Base-by-base conservation (phyloP, 2,888 invertebrate genomes). In the Drosophila heteroneura region DNA sequence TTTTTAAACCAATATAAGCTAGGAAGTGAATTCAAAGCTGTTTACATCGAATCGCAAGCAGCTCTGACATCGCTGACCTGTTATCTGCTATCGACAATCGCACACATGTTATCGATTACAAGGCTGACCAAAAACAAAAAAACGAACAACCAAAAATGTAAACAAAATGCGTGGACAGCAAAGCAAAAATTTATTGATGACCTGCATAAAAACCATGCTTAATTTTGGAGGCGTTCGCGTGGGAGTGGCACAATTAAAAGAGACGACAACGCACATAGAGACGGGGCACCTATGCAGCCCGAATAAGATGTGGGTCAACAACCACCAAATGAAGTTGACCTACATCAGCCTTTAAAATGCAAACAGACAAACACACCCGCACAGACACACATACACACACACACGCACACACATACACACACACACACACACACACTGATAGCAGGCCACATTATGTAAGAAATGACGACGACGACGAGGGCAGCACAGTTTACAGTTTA, bases 301-400 rank as follows among this genome's bases (percentile, higher is more conserved):
- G 56, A 83, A 85, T 76, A 74, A 89, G 76, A 89, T 89, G 77
- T 89, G 81, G 85, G 89, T 89, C 85, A 85, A 89, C 87, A 83
- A 89, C 87, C 87, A 86, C 89, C 89, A 82, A 86, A 85, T 78
- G 81, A 82, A 87, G 87, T 87, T 87, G 87, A 87, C 87, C 87
- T 88, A 87, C 78, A 76, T 89, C 53, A 77, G 69, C 82, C 70
- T 83, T 85, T 88, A 88, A 88, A 88, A 83, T 88, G 85, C 84
- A 82, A 68, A 69, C 72, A 69, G 53, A 69, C 61, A 74, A 35
- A 70, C 52, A 49, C 58, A 73, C 33, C 33, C 30, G 37, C 35
- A 54, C 56, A 14, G 4, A 16, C 33, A 65, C 52, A 44, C 56
- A 73, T 12, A 22, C 19, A 26, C 56, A 57, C 41, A 41, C 39